Evolutionary conservation across 2,113 vertebrate genomes (phyloP).

Genomic region (Ophiodon elongatus): DNA sequence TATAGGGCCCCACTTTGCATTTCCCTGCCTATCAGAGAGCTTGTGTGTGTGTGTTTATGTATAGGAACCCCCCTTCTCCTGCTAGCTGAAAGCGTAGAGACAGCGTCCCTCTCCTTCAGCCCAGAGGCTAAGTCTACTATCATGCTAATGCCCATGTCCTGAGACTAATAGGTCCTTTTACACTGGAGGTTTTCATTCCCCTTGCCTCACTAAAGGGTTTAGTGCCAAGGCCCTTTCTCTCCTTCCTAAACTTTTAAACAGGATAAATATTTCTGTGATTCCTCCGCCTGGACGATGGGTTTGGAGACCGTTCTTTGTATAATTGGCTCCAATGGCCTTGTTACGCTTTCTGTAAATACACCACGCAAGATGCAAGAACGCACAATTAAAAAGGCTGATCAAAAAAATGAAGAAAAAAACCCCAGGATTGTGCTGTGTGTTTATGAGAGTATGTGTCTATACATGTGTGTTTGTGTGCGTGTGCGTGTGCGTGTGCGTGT

Average conservation of each 20-base stretch:
- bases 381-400: slow-evolving; percentile 59
- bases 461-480: neutral
- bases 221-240: slow-evolving; percentile 83
- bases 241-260: slow-evolving; percentile 84
- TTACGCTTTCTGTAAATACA: slow-evolving; percentile 77
- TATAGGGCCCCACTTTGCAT: slow-evolving; percentile 82
- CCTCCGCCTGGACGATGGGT: slow-evolving; percentile 69
- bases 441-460: slow-evolving; percentile 31
- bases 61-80: slow-evolving; percentile 75
- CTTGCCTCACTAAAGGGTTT: slow-evolving; percentile 84
- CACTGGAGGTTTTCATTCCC: slow-evolving; percentile 86
- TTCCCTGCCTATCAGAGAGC: slow-evolving; percentile 71
- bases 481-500: neutral
- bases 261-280: slow-evolving; percentile 87
- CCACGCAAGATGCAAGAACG: slow-evolving; percentile 44
- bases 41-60: slow-evolving; percentile 71
- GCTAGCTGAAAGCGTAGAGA: slow-evolving; percentile 79
- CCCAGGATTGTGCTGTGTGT: slow-evolving; percentile 37
- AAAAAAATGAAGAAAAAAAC: slow-evolving; percentile 25
- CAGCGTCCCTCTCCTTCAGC: slow-evolving; percentile 84
- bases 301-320: slow-evolving; percentile 72
- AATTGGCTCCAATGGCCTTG: slow-evolving; percentile 71
- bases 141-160: slow-evolving; percentile 87
- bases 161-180: slow-evolving; percentile 88
- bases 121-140: slow-evolving; percentile 87